A percentile compares a stretch with the other conserved stretches of the same genome.
Evolutionary conservation across 1,140 invertebrate genomes (phyloP).

Genomic region (Melanaphis sacchari): DNA sequence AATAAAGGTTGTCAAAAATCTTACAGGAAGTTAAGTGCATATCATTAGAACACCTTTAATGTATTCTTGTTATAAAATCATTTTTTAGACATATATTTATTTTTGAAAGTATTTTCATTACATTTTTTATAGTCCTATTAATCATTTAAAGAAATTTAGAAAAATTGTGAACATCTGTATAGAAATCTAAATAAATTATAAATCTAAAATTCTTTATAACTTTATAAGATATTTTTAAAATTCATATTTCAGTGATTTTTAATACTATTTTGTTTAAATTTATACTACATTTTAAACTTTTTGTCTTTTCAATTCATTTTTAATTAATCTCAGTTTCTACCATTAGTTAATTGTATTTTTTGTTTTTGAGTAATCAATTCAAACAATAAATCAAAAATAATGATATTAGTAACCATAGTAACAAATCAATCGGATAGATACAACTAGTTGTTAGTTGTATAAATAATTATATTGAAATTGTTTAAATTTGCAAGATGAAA

Average conservation of each 20-base stretch:
- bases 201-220: background rate
- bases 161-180: background rate
- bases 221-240: background rate
- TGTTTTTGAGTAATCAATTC: background rate
- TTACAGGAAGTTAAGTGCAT: background rate
- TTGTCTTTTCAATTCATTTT: background rate
- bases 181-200: too few relatives aligned
- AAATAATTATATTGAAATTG: too few relatives aligned
- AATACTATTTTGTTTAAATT: background rate
- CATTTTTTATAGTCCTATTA: background rate
- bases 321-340: background rate
- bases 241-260: background rate
- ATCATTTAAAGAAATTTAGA: background rate
- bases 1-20: background rate
- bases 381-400: background rate
- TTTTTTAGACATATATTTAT: background rate
- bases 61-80: background rate
- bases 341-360: background rate
- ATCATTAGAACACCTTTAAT: background rate
- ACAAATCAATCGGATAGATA: too few relatives aligned
- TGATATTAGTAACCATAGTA: too few relatives aligned
- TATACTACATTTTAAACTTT: background rate
- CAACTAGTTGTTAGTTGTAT: too few relatives aligned
- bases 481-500: too few relatives aligned
- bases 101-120: background rate